Evolutionary conservation across 2,113 vertebrate species (phyloP), one percentile per base, ranked within the genome.

Genomic region (Chlamydotis undulata): DNA sequence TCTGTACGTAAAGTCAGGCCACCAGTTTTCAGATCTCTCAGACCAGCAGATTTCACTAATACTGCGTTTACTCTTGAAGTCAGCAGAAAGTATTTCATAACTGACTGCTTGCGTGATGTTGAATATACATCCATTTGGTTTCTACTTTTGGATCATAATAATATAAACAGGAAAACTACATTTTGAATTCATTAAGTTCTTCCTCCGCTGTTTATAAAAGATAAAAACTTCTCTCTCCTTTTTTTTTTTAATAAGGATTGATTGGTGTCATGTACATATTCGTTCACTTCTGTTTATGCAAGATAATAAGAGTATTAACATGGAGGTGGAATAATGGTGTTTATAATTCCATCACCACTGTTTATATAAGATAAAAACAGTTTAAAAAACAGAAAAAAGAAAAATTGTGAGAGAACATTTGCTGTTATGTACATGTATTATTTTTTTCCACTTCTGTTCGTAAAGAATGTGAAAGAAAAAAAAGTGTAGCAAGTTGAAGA

Each of bases 261-360:
- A 98, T 98, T 98, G 94, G 97, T 98, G 97, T 98, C 97, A 96
- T 97, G 96, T 96, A 97, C 78, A 23, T 97, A 97, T 96, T 98
- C 94, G 37, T 97, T 98, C 91, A 87, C 78, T 97, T 97, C 95
- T 98, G 94, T 98, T 98, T 98, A 96, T 97, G 95, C 93, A 98
- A 98, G 93, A 98, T 98, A 98, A 98, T 98, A 97, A 96, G 95
- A 97, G 94, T 96, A 98, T 98, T 98, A 98, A 97, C 97, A 96
- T 96, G 86, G 95, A 98, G 94, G 97, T 97, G 91, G 96, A 98
- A 98, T 97, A 98, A 97, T 98, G 90, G 83, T 97, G 96, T 97
- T 98, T 98, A 96, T 97, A 97, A 97, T 98, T 97, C 92, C 92
- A 97, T 97, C 97, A 89, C 93, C 89, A 94, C 87, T 97, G 86